A percentile compares a stretch with the other conserved stretches of the same genome.
These are phyloP conservation scores for Amia ocellicauda DNA, from an alignment of 2,113 vertebrate species.

Conservation along the genomic window DNA sequence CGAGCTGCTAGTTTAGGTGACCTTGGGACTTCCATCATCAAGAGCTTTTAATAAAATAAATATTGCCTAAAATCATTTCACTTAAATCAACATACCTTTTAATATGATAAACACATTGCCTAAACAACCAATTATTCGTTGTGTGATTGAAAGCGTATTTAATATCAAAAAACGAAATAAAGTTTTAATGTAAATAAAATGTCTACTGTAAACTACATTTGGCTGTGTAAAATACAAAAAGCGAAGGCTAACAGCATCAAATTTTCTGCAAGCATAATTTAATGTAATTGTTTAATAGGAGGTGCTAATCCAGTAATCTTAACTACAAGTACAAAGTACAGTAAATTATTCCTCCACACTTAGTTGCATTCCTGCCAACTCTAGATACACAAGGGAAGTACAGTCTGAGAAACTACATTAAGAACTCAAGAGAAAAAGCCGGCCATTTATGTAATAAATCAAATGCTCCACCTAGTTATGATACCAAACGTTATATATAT, in stretches of 20 bases:
- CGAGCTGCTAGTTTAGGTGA: neutral
- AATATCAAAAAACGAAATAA: neutral
- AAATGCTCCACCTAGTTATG: conserved; percentile 46
- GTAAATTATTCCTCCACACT: conserved; percentile 38
- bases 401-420: conserved; percentile 47
- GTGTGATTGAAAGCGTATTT: too few relatives aligned
- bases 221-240: too few relatives aligned
- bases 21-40: conserved; percentile 10
- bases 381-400: conserved; percentile 53
- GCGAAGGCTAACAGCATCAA: too few relatives aligned
- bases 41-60: neutral
- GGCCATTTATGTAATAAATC: conserved; percentile 42
- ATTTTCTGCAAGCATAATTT: too few relatives aligned
- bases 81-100: too few relatives aligned
- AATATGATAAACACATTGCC: too few relatives aligned
- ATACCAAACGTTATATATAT: conserved; percentile 38
- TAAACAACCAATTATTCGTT: neutral
- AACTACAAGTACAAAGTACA: conserved; percentile 41
- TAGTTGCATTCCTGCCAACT: conserved; percentile 52
- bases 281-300: conserved; percentile 1
- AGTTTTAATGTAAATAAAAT: neutral
- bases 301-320: conserved; percentile 26
- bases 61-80: too few relatives aligned
- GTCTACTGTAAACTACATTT: too few relatives aligned
- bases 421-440: conserved; percentile 47